Evolutionary conservation across 2,113 vertebrate genomes (phyloP).

Genomic region (Heteronetta atricapilla): DNA sequence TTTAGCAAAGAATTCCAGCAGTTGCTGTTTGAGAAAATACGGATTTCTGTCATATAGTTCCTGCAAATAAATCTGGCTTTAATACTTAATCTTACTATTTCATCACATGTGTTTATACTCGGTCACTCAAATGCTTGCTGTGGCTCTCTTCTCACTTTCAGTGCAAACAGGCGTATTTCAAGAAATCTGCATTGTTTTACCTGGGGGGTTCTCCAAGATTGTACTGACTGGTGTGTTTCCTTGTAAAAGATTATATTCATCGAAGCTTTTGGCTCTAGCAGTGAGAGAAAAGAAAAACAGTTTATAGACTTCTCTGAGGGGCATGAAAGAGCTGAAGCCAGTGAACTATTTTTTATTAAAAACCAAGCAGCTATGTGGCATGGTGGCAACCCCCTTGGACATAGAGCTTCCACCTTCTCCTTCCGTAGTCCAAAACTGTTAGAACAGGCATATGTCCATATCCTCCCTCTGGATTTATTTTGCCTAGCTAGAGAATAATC

Average conservation of each 20-base stretch:
- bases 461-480: conserved; percentile 1
- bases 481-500: background rate
- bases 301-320: conserved; percentile 28
- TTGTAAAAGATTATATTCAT: conserved; percentile 41
- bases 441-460: background rate
- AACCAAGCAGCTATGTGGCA: conserved; percentile 30
- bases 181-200: conserved; percentile 70
- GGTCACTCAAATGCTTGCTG: conserved; percentile 60
- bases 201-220: conserved; percentile 60
- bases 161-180: conserved; percentile 63
- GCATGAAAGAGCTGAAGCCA: background rate
- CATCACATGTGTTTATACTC: conserved; percentile 66
- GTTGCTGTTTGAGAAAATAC: conserved; percentile 62
- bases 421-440: background rate
- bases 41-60: conserved; percentile 64
- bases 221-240: conserved; percentile 42
- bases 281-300: conserved; percentile 26
- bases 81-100: conserved; percentile 53
- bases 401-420: background rate
- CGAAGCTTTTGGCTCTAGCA: conserved; percentile 65
- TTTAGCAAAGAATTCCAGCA: conserved; percentile 46
- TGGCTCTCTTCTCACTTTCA: conserved; percentile 61
- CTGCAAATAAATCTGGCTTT: conserved; percentile 69
- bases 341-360: conserved; percentile 16
- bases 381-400: background rate